phyloP scores from a whole-genome alignment of 2,113 vertebrate species.

The Scortum barcoo region DNA sequence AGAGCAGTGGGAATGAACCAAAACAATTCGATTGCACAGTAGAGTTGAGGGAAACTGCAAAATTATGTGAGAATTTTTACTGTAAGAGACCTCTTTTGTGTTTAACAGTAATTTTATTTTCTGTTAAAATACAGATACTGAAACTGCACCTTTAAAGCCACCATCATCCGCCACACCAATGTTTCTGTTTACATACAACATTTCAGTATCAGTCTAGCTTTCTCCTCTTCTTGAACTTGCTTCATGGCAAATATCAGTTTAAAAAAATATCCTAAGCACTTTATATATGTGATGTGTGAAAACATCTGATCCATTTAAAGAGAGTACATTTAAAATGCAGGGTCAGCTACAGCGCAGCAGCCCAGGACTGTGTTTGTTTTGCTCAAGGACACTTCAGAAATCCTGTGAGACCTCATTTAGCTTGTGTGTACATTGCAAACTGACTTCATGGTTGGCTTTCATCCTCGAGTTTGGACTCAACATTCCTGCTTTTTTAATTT shows the following conservation, averaged over 20 bases:
- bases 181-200: not conserved
- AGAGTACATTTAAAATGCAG: constrained; percentile 7
- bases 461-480: constrained; percentile 22
- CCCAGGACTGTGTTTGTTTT: constrained; percentile 19
- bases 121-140: not conserved
- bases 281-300: not conserved
- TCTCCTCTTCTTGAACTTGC: not conserved
- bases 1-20: not conserved
- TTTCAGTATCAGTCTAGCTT: not conserved
- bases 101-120: not conserved
- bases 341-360: not conserved
- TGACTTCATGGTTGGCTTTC: constrained; percentile 17
- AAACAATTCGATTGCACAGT: too few relatives aligned
- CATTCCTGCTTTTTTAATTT: constrained; percentile 36
- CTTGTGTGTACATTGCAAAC: constrained; percentile 22
- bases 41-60: not conserved
- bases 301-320: not conserved
- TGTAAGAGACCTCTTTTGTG: too few relatives aligned
- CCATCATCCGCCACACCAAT: not conserved
- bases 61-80: not conserved
- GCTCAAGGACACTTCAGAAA: constrained; percentile 43
- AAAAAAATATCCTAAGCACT: not conserved
- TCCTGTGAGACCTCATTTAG: constrained; percentile 20
- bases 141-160: not conserved
- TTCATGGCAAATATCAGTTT: not conserved